These are phyloP conservation scores for Tetramorium alpestre DNA, from an alignment of 1,140 invertebrate species.

Conservation along the genomic window DNA sequence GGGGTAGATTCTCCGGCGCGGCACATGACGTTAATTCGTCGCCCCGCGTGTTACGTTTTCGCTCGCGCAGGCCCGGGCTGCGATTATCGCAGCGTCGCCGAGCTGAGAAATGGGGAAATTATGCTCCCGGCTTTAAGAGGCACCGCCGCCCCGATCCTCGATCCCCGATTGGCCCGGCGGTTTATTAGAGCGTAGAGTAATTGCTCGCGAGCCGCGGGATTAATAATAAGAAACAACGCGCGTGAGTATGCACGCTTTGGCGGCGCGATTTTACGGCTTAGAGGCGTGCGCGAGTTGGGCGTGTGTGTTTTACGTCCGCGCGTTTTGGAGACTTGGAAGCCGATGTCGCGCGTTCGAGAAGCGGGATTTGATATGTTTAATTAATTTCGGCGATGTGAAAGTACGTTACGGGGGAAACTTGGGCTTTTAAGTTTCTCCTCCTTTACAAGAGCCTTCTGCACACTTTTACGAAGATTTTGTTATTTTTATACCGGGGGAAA, in stretches of 20 bases:
- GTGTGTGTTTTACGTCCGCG: conserved; percentile 32
- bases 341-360: neutral
- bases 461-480: neutral
- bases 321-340: conserved; percentile 1
- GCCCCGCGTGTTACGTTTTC: conserved; percentile 11
- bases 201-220: conserved; percentile 35
- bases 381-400: conserved; percentile 9
- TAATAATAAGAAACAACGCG: conserved; percentile 51
- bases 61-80: conserved; percentile 20
- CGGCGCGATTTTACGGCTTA: conserved; percentile 40
- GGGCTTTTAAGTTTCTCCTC: neutral
- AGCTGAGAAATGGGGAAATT: conserved; percentile 71
- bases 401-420: neutral
- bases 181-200: conserved; percentile 48
- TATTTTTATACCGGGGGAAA: conserved; percentile 6
- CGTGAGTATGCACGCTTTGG: conserved; percentile 15
- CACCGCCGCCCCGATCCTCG: neutral
- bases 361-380: conserved; percentile 30
- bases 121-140: conserved; percentile 35
- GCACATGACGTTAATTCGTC: conserved; percentile 71
- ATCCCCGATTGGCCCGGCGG: conserved; percentile 48
- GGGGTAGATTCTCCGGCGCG: conserved; percentile 64
- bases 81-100: conserved; percentile 68
- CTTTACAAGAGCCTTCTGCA: too few relatives aligned
- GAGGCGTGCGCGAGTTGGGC: neutral